A percentile compares a stretch with the other conserved stretches of the same genome.
Evolutionary conservation across 2,888 invertebrate species (phyloP).

Genomic region (Drosophila austrosaltans): DNA sequence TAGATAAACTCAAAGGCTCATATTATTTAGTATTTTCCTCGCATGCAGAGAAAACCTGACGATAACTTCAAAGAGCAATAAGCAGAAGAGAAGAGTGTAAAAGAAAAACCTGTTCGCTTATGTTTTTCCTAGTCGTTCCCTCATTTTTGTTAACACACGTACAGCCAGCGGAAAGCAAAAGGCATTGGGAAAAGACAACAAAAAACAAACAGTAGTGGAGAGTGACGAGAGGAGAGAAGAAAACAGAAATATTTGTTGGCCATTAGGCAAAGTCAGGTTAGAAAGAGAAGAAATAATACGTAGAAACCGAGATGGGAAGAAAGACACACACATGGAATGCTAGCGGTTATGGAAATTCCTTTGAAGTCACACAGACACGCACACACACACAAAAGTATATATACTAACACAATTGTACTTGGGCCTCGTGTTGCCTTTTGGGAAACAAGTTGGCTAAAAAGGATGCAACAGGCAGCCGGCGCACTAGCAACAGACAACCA

Average conservation of each 20-base stretch:
- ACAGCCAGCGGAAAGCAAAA: conserved; percentile 72
- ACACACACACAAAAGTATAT: conserved; percentile 34
- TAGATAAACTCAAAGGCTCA: conserved; percentile 33
- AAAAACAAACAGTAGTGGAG: conserved; percentile 15
- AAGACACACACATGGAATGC: conserved; percentile 58
- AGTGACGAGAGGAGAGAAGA: background rate
- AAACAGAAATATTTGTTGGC: conserved; percentile 52
- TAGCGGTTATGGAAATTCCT: conserved; percentile 78
- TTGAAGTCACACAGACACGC: conserved; percentile 48
- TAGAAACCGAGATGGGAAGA: background rate
- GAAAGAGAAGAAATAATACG: conserved; percentile 1
- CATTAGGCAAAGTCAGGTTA: conserved; percentile 52
- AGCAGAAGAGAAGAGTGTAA: conserved; percentile 19
- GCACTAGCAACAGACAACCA: conserved; percentile 28
- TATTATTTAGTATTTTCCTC: conserved; percentile 60
- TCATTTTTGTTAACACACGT: conserved; percentile 67
- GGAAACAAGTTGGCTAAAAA: conserved; percentile 50
- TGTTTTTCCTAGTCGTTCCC: conserved; percentile 60
- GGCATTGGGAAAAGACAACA: conserved; percentile 53
- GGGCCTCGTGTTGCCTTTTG: conserved; percentile 45
- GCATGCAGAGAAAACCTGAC: conserved; percentile 32
- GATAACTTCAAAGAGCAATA: background rate
- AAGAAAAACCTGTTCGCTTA: conserved; percentile 61
- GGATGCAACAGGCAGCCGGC: conserved; percentile 41
- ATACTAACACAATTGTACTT: conserved; percentile 22